Evolutionary conservation across 1,140 invertebrate species (phyloP).

Genomic region (Aphidius ervi): DNA sequence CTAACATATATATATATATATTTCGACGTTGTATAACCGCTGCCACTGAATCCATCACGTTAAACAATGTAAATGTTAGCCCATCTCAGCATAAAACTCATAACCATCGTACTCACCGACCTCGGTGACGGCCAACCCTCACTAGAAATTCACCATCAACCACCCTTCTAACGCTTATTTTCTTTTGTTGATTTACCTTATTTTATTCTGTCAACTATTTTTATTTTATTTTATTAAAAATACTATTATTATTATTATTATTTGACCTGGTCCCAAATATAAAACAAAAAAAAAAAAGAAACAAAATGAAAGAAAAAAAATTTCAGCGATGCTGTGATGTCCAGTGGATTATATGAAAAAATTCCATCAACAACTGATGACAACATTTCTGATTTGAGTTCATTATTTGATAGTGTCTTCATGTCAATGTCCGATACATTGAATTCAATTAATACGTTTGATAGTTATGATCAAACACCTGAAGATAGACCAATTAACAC

Average conservation of each 20-base stretch:
- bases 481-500: slow-evolving; percentile 51
- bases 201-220: slow-evolving; percentile 23
- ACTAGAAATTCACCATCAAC: too few species aligned
- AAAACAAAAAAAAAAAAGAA: not conserved
- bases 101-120: slow-evolving; percentile 31
- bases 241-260: slow-evolving; percentile 18
- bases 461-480: slow-evolving; percentile 51
- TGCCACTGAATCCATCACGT: slow-evolving; percentile 50
- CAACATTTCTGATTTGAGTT: slow-evolving; percentile 41
- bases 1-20: too few species aligned
- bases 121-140: too few species aligned
- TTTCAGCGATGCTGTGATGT: slow-evolving; percentile 47
- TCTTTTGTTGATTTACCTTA: slow-evolving; percentile 18
- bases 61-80: slow-evolving; percentile 54
- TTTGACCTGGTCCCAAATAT: not conserved
- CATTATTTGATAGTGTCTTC: slow-evolving; percentile 51
- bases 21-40: not conserved
- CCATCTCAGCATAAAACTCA: slow-evolving; percentile 49
- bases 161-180: slow-evolving; percentile 9
- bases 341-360: slow-evolving; percentile 37
- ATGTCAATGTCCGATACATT: slow-evolving; percentile 53
- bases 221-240: not conserved
- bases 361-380: slow-evolving; percentile 44
- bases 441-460: slow-evolving; percentile 53
- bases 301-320: too few species aligned